These are phyloP conservation scores for Phoebastria nigripes DNA, from an alignment of 2,797 vertebrate genomes.

Conservation along the genomic window DNA sequence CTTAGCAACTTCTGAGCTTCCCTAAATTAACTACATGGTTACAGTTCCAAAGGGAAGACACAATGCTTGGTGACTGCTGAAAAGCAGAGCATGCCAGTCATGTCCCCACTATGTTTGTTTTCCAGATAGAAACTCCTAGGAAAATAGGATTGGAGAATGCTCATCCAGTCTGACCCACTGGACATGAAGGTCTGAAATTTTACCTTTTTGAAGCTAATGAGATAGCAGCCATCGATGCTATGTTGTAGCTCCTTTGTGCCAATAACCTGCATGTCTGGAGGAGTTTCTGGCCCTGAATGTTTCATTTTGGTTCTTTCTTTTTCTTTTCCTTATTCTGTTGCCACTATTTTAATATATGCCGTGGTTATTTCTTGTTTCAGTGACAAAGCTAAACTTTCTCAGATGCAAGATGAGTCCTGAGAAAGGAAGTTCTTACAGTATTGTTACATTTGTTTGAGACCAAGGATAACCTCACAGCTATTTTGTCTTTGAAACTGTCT, in stretches of 20 bases:
- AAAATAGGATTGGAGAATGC: not conserved
- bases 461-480: not conserved
- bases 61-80: not conserved
- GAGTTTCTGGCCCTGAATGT: not conserved
- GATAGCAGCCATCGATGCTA: not conserved
- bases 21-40: not conserved
- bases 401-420: not conserved
- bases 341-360: not conserved
- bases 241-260: not conserved
- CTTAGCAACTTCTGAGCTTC: not conserved
- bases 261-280: not conserved
- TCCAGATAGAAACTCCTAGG: not conserved
- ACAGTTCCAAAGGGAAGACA: not conserved
- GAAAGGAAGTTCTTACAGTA: not conserved
- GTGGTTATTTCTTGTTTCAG: not conserved
- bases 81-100: not conserved
- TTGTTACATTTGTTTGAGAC: not conserved
- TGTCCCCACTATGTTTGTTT: not conserved
- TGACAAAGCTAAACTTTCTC: not conserved
- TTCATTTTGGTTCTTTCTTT: not conserved
- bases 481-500: constrained; percentile 9
- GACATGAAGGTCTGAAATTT: not conserved
- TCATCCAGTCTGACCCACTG: not conserved
- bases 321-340: not conserved
- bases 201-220: not conserved